Evolutionary conservation across 1,140 invertebrate genomes (phyloP), one percentile per base, ranked within the genome.

Genomic region (Drosophila virilis): DNA sequence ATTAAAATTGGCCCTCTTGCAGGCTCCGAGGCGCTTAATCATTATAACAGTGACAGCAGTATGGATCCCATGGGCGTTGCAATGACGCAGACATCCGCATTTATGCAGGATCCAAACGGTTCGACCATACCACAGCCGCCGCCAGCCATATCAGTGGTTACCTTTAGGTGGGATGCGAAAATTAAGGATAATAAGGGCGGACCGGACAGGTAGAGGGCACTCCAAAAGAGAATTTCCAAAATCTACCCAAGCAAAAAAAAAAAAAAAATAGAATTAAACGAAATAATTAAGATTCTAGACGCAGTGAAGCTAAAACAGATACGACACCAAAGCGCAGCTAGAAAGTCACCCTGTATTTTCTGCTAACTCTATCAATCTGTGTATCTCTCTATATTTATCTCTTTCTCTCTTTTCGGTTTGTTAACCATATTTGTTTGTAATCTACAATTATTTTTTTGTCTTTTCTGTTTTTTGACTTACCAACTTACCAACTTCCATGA

Each of bases 141-240:
- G 88, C 96, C 96, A 78, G 95, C 96, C 71, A 95, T 96, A 91
- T 96, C 96, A 93, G 95, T 96, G 93, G 96, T 97, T 93, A 97
- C 96, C 93, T 96, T 97, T 96, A 97, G 96, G 96, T 96, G 95
- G 90, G 90, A 91, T 91, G 95, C 94, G 77, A 91, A 91, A 79
- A 92, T 86, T 91, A 91, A 93, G 93, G 93, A 93, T 93, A 93
- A 93, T 93, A 93, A 93, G 92, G 90, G 93, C 92, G 92, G 93
- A 93, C 93, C 93, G 90, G 93, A 93, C 94, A 95, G 94, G 94
- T 95, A 95, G 94, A 94, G 93, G 93, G 93, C 93, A 92, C 73
- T 83, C 74, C 90, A 78, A 82, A 64, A 69, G 38, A 40, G 67
- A 65, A 65, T 43, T 38, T 35, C 42, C 13, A 35, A 62, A 58